Evolutionary conservation across 1,140 invertebrate species (phyloP), one percentile per base, ranked within the genome.

Genomic region (Habropoda laboriosa): DNA sequence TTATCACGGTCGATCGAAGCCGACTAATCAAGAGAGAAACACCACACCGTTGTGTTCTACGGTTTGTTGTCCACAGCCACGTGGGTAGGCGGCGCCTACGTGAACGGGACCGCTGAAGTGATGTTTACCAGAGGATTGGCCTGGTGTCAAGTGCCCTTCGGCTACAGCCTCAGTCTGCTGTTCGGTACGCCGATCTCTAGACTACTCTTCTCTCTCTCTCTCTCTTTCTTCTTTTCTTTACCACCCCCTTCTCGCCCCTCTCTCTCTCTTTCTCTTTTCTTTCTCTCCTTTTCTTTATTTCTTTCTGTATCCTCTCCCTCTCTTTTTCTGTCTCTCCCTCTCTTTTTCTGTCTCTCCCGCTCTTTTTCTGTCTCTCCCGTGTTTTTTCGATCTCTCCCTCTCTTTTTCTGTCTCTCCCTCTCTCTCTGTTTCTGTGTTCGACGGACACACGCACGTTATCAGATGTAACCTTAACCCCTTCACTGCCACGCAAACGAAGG

Each of bases 21-120:
- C 6, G 42, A 78, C 51, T 78, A 78, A 78, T 78, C 53, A 42
- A 40, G 42, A 55, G 27, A 13, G 21, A 27, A 60, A 53, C 21
- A 53, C 4, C 21, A 61, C 58, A 12, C 0, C 21, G 12, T 21
- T 45, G n/a, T 12, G 38, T 64, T 67, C 45, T 47, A 1, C 42
- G 47, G 21, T 18, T 3, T 70, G 0, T 53, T 78, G 51, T 73
- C 18, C 74, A 57, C 88, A 96, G 96, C 96, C 32, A 97, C 96
- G 51, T 97, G 96, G 96, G 96, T 97, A 16, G 97, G 96, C 35
- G 96, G 96, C 53, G 96, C 96, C 30, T 97, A 97, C 90, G 96
- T 97, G 77, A 97, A 97, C 92, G 97, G 96, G 66, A 97, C 97
- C 38, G 96, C 96, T 3, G 97, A 97, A 90, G 94, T 93, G 21